Evolutionary conservation across 2,113 vertebrate species (phyloP), one percentile per base, ranked within the genome.

Genomic region (Gopherus flavomarginatus): DNA sequence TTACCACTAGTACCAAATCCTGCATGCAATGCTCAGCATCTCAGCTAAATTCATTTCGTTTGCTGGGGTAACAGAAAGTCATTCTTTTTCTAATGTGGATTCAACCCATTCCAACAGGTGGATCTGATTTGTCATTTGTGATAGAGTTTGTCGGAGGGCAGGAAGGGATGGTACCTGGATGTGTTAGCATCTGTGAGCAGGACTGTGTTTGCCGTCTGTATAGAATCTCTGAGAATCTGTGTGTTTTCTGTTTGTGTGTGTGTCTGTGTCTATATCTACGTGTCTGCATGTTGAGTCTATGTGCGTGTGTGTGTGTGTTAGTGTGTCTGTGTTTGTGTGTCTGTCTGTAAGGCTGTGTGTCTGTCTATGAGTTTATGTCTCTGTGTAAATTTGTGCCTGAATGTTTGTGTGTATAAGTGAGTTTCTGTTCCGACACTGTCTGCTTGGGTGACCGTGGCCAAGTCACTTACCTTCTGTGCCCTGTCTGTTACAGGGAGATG

Each of bases 91-190:
- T 84, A 50, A 50, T 0, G 0, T 86, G 79, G 75, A 6, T 93
- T 93, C 85, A 17, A 77, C 81, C 59, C 5, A 11, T 9, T 78
- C 54, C 77, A 81, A 13, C 54, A 82, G 91, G 29, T 81, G 79
- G 31, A 82, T 85, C 26, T 3, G 0, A 38, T 11, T 42, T 77
- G 42, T 77, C 75, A 44, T 90, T 86, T 24, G 75, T 27, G 16
- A n/a, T 9, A 19, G 35, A 2, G 0, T 0, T 2, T 54, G 38
- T 0, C 0, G 5, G 19, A 69, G 42, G 0, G 16, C 0, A 6
- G 19, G 77, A n/a, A 0, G 35, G 0, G 52, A 49, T 72, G 21
- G 44, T 49, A 90, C 2, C 21, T 65, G 47, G 14, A 6, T 22
- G 42, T 78, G 42, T 78, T 72, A 72, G n/a, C 65, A 38, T 38